phyloP scores from a whole-genome alignment of 1,140 invertebrate genomes.

The Maniola jurtina region DNA sequence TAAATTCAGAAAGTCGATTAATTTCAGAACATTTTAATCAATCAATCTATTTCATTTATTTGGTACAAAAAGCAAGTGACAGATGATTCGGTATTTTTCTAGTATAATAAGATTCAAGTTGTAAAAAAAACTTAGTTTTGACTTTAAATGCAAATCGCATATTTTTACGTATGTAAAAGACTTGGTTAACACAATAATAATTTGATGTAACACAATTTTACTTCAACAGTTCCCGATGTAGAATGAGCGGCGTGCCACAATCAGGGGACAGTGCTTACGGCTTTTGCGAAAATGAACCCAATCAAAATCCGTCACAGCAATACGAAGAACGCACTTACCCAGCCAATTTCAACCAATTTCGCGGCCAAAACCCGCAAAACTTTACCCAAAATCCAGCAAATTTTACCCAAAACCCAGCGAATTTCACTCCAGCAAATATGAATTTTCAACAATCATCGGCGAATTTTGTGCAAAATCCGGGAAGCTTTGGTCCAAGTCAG shows the following conservation, averaged over 20 bases:
- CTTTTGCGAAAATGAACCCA: conserved; percentile 64
- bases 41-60: too few relatives aligned
- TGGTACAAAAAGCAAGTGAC: too few relatives aligned
- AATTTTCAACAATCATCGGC: conserved; percentile 31
- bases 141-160: too few relatives aligned
- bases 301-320: conserved; percentile 35
- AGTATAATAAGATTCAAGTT: too few relatives aligned
- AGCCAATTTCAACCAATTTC: conserved; percentile 44
- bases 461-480: conserved; percentile 37
- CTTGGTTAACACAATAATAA: too few relatives aligned
- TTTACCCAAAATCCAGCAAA: conserved; percentile 37
- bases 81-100: too few relatives aligned
- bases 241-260: conserved; percentile 66
- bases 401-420: conserved; percentile 29
- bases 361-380: conserved; percentile 36
- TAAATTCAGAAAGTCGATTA: too few relatives aligned
- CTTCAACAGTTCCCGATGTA: conserved; percentile 65
- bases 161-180: too few relatives aligned
- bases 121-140: too few relatives aligned
- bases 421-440: neutral
- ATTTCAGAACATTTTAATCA: too few relatives aligned
- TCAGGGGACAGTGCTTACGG: conserved; percentile 76
- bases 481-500: conserved; percentile 41
- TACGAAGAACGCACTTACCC: conserved; percentile 54
- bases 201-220: too few relatives aligned